Base-by-base conservation (phyloP, 1,140 invertebrate genomes). In the Aphidius ervi region DNA sequence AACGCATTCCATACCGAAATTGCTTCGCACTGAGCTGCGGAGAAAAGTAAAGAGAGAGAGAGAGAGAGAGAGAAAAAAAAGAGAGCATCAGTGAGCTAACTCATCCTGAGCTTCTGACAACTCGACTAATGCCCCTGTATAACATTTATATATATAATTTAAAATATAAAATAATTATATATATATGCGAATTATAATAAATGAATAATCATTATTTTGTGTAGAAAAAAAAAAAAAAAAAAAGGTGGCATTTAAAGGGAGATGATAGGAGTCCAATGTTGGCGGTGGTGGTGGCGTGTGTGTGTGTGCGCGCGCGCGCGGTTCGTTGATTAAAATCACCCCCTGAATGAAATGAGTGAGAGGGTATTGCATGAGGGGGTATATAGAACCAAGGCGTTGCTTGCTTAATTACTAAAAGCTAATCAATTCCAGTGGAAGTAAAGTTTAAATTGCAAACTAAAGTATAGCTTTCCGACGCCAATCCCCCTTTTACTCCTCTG, bases 381-480 rank as follows among this genome's bases (percentile, higher is more conserved):
- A 61, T 64, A 61, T 64, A 63, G 68, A 69, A 70, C 69, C 67
- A 70, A 71, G 74, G 73, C 76, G 78, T 75, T 73, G 77, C 76
- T 77, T 79, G 78, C 77, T 80, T 80, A 80, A 80, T 78, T 80
- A 79, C 77, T 78, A 78, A 80, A 79, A 80, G 77, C 77, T 80
- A 80, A 80, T 80, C 78, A 78, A 79, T 80, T 79, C 77, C 74
- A 74, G 77, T 74, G 78, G 78, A 80, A 80, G 77, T 80, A 80
- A 80, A 80, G 78, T 79, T 79, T 80, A 80, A 80, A 80, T 80
- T 80, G 76, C 78, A 78, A 80, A 80, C 76, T 80, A 78, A 80
- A 79, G 78, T 80, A 80, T 80, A 80, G 76, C 77, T 69, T 72
- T 70, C 66, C 67, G 69, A 64, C 72, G 57, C 52, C 41, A 43